phyloP scores from a whole-genome alignment of 2,888 invertebrate genomes.

The Drosophila recens region DNA sequence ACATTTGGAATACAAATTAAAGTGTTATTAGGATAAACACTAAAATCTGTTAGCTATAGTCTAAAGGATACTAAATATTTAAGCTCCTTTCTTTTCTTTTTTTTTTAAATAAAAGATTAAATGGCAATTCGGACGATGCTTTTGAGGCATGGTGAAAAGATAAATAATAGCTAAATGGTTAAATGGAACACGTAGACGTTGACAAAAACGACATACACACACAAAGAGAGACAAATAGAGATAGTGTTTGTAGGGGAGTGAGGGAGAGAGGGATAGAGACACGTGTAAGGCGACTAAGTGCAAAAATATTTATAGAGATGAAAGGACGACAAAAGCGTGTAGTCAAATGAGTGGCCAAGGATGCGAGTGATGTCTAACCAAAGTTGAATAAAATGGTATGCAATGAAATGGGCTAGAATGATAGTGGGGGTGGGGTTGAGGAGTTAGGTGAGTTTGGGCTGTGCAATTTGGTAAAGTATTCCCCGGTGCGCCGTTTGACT shows the following conservation, averaged over 20 bases:
- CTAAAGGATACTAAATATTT: background rate
- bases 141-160: slow-evolving; percentile 5
- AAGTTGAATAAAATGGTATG: background rate
- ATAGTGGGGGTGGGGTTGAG: background rate
- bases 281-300: slow-evolving; percentile 50
- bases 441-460: slow-evolving; percentile 40
- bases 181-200: slow-evolving; percentile 32
- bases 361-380: slow-evolving; percentile 34
- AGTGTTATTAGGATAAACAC: background rate
- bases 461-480: slow-evolving; percentile 79
- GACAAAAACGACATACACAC: slow-evolving; percentile 14
- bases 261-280: slow-evolving; percentile 9
- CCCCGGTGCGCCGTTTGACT: slow-evolving; percentile 73
- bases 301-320: slow-evolving; percentile 59
- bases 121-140: slow-evolving; percentile 1
- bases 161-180: slow-evolving; percentile 29
- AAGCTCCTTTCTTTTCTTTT: background rate
- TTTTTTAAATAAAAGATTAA: slow-evolving; percentile 8
- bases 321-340: slow-evolving; percentile 59
- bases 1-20: background rate
- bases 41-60: background rate
- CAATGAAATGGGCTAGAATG: too few species aligned
- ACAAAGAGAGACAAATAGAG: slow-evolving; percentile 7
- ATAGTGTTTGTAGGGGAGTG: background rate
- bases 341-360: slow-evolving; percentile 72